Base-by-base conservation (phyloP, 2,797 vertebrate genomes). In the Gymnocypris eckloni region DNA sequence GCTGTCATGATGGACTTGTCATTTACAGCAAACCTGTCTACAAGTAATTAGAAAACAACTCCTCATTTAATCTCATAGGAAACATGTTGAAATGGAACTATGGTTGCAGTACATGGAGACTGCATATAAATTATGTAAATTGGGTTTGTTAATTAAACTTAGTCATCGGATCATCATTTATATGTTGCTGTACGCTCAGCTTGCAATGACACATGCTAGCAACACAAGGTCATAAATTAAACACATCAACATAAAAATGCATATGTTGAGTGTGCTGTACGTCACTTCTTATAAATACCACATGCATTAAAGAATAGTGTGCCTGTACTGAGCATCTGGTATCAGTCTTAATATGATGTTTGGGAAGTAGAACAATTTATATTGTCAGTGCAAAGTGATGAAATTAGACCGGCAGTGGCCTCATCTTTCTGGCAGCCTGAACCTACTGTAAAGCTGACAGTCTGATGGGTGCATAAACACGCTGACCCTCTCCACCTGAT, bases 401-500 rank as follows among this genome's bases (percentile, higher is more conserved):
- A 79, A 79, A 79, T 80, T 39, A 85, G 64, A 50, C 25, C 18
- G n/a, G 39, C 15, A 15, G 52, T 79, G 76, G 76, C 66, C 52
- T 72, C 41, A 48, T 85, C 41, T 50, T 71, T 48, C 20, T 85
- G 54, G 37, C 52, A 33, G 41, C 52, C 66, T 85, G n/a, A 71
- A 72, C 66, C 16, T 15, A 61, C 39, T 70, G 64, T 71, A 72
- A 79, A 45, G 15, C 52, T 71, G 76, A 69, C 76, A 72, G 41
- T 48, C 66, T 79, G 83, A 71, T 79, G 75, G 66, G 52, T 73
- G 82, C 50, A 72, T 83, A 37, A 80, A 69, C 45, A 43, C 41
- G 25, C 45, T 87, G 64, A 81, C 70, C 83, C 83, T 61, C 52
- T 37, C 25, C 48, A 71, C 77, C 83, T 80, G 82, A 81, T 78